Percentiles rank a stretch among this genome's conserved stretches.
Evolutionary conservation across 2,113 vertebrate genomes (phyloP).

Genomic region (Stigmatopora argus): DNA sequence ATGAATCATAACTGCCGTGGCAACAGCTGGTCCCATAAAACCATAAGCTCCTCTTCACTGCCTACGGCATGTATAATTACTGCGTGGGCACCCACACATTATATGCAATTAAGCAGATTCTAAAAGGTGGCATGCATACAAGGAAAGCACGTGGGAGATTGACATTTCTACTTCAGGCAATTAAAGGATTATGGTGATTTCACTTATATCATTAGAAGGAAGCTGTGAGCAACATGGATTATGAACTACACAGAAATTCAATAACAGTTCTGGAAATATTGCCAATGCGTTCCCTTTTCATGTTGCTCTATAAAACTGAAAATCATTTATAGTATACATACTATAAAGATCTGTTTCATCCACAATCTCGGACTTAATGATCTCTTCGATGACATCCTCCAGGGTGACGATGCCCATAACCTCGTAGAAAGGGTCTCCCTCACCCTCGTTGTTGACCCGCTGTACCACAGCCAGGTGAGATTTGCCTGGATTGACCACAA

Average conservation of each 20-base stretch:
- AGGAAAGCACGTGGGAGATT: constrained; percentile 10
- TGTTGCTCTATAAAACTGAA: constrained; percentile 13
- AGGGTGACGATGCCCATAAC: constrained; percentile 74
- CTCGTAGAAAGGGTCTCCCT: constrained; percentile 76
- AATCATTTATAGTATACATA: constrained; percentile 70
- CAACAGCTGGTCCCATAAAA: constrained; percentile 35
- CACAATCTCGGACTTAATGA: constrained; percentile 93
- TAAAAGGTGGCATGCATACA: neutral
- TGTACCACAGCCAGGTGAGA: constrained; percentile 77
- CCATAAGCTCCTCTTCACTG: constrained; percentile 27
- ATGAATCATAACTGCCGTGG: constrained; percentile 12
- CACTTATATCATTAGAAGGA: constrained; percentile 49
- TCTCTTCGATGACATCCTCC: constrained; percentile 74
- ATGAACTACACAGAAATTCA: neutral
- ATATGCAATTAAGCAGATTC: neutral
- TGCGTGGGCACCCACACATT: neutral
- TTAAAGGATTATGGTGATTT: constrained; percentile 59
- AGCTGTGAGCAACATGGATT: constrained; percentile 17
- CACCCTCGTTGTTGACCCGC: constrained; percentile 72
- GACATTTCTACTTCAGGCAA: constrained; percentile 40
- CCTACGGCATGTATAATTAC: constrained; percentile 17
- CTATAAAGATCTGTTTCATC: constrained; percentile 96
- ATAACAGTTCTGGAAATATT: neutral
- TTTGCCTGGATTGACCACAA: constrained; percentile 56
- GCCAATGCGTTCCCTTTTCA: constrained; percentile 6